These are phyloP conservation scores for Drosophila differens DNA, from an alignment of 2,888 invertebrate genomes.

Conservation along the genomic window DNA sequence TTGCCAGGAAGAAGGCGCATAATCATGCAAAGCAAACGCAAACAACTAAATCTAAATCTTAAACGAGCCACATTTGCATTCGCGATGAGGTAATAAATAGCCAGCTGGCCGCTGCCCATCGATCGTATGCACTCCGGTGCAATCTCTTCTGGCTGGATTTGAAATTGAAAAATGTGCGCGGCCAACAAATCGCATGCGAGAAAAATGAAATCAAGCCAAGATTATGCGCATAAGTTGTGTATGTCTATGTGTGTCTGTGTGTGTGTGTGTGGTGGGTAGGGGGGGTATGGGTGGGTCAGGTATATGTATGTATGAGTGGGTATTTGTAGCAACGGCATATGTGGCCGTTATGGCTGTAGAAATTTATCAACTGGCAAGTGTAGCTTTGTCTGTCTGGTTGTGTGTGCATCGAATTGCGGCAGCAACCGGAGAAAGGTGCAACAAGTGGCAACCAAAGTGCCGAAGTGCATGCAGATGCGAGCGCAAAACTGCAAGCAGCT, in stretches of 20 bases:
- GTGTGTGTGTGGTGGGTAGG: slow-evolving; percentile 1
- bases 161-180: slow-evolving; percentile 75
- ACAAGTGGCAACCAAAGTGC: slow-evolving; percentile 72
- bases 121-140: slow-evolving; percentile 58
- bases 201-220: slow-evolving; percentile 80
- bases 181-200: slow-evolving; percentile 73
- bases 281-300: not conserved
- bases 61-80: slow-evolving; percentile 68
- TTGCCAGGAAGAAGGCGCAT: slow-evolving; percentile 39
- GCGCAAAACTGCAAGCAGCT: slow-evolving; percentile 50
- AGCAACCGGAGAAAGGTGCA: slow-evolving; percentile 71
- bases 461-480: slow-evolving; percentile 59
- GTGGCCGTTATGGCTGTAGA: slow-evolving; percentile 75
- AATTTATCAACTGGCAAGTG: slow-evolving; percentile 70
- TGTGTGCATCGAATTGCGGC: slow-evolving; percentile 60
- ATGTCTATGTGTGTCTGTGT: not conserved
- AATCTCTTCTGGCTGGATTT: slow-evolving; percentile 39
- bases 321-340: slow-evolving; percentile 71
- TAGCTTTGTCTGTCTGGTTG: slow-evolving; percentile 18
- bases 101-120: slow-evolving; percentile 70
- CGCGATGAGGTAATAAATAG: slow-evolving; percentile 76
- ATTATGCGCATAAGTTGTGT: slow-evolving; percentile 78
- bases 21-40: slow-evolving; percentile 51
- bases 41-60: slow-evolving; percentile 50
- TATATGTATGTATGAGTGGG: slow-evolving; percentile 5